These are phyloP conservation scores for Entomobrya proxima DNA, from an alignment of 2,888 invertebrate genomes.

Conservation along the genomic window DNA sequence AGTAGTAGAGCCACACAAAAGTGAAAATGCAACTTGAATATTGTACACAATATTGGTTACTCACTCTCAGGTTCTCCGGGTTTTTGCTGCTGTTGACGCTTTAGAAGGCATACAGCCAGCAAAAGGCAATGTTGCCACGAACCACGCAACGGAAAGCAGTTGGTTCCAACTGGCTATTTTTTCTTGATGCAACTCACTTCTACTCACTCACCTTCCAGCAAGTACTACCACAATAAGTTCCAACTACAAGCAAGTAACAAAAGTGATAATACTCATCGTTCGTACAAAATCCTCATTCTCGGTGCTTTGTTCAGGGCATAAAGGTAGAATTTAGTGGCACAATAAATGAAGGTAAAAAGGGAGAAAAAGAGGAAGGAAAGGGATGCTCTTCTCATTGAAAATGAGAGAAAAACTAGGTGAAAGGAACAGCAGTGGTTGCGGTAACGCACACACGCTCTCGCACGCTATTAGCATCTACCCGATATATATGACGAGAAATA, in stretches of 20 bases:
- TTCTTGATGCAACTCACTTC: not conserved
- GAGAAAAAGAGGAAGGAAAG: conserved; percentile 20
- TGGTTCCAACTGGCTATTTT: conserved; percentile 55
- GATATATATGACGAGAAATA: not conserved
- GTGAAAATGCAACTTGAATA: conserved; percentile 25
- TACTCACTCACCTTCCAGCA: not conserved
- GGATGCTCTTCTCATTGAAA: conserved; percentile 30
- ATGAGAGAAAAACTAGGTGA: conserved; percentile 35
- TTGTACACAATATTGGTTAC: conserved; percentile 38
- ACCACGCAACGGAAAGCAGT: conserved; percentile 40
- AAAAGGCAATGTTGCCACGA: not conserved
- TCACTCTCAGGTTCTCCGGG: not conserved
- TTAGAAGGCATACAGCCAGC: not conserved
- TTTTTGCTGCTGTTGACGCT: conserved; percentile 20
- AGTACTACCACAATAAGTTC: no score
- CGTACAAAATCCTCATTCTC: not conserved
- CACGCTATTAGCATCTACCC: not conserved
- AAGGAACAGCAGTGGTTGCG: conserved; percentile 52
- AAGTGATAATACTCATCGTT: conserved; percentile 35
- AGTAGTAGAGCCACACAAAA: not conserved
- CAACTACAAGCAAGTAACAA: not conserved
- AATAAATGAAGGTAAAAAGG: conserved; percentile 14
- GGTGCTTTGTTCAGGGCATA: not conserved
- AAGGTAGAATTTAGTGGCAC: not conserved
- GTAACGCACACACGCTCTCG: not conserved